Percentiles rank a stretch among this genome's conserved stretches.
phyloP scores from a whole-genome alignment of 2,797 vertebrate species.

The Phalloptychus januarius region DNA sequence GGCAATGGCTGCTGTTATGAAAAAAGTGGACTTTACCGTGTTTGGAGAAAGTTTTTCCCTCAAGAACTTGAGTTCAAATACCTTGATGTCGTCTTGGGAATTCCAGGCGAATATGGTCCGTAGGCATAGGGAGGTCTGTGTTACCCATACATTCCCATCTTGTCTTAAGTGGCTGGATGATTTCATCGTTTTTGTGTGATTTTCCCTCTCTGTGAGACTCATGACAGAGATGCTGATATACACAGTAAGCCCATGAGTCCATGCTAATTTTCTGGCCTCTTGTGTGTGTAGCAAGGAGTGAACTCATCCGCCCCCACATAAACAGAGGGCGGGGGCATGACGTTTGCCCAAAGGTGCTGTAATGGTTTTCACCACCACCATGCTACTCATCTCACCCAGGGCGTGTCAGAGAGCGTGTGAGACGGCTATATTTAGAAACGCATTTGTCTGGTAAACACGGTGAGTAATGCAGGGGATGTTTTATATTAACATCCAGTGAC shows the following conservation, averaged over 20 bases:
- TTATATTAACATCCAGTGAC: constrained; percentile 54
- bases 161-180: neutral
- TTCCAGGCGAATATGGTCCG: neutral
- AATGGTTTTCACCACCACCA: constrained; percentile 45
- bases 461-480: constrained; percentile 58
- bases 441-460: constrained; percentile 54
- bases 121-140: neutral
- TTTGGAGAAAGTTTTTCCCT: neutral
- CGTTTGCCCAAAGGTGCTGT: constrained; percentile 51
- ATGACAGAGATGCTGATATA: constrained; percentile 2
- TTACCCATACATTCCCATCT: neutral
- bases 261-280: neutral
- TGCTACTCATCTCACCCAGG: constrained; percentile 21
- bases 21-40: neutral
- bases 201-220: constrained; percentile 1
- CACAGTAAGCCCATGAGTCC: neutral
- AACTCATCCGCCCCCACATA: neutral
- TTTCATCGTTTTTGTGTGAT: neutral
- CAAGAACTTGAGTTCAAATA: neutral
- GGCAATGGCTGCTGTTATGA: neutral
- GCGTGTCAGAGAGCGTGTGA: constrained; percentile 25
- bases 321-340: constrained; percentile 8
- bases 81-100: neutral
- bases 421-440: constrained; percentile 67
- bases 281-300: neutral